A percentile compares a stretch with the other conserved stretches of the same genome.
Conservation (phyloP, 2,113 vertebrate genomes). For the Microcebus jonahi region DNA sequence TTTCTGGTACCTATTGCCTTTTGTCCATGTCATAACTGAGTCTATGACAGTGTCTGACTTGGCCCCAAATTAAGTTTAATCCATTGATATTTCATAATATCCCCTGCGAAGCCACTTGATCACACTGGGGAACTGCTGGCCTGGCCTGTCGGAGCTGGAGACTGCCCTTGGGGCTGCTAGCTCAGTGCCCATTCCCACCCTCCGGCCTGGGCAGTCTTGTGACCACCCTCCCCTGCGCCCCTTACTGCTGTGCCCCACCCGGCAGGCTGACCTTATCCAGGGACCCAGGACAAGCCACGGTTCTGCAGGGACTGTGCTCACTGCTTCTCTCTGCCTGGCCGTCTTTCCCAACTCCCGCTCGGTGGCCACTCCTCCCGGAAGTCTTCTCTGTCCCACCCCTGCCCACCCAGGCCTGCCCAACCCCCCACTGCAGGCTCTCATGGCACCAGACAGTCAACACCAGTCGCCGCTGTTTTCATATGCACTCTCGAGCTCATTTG, state of each 20-base stretch:
- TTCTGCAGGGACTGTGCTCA: neutral
- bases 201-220: fast-evolving
- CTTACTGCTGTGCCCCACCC: too few relatives aligned
- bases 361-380: fast-evolving
- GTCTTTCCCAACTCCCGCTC: too few relatives aligned
- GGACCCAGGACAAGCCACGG: fast-evolving
- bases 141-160: neutral
- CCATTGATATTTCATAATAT: neutral
- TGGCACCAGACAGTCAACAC: fast-evolving
- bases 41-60: neutral
- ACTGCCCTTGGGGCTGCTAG: neutral
- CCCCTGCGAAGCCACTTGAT: neutral
- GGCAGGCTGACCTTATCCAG: neutral
- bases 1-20: neutral
- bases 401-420: neutral
- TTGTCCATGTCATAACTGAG: neutral
- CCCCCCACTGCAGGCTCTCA: neutral
- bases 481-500: neutral
- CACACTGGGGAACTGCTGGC: neutral
- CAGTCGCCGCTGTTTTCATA: neutral
- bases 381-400: neutral
- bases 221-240: fast-evolving
- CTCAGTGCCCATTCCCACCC: fast-evolving
- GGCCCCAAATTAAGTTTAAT: neutral
- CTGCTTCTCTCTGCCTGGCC: neutral